phyloP scores from a whole-genome alignment of 2,797 vertebrate genomes.

The Cirrhinus mrigala region DNA sequence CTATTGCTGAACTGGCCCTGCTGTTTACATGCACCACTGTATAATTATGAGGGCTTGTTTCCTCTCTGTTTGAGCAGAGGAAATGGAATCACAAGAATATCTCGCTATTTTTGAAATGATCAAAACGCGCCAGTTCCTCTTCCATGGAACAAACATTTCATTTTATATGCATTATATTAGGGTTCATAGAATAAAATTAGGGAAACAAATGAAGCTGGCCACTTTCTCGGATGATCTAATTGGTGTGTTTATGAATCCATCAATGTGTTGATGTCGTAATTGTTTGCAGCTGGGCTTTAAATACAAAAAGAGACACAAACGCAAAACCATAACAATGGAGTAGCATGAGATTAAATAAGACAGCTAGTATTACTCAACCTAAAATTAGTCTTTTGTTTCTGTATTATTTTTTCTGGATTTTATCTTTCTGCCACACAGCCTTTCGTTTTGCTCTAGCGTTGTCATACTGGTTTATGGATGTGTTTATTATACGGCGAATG shows the following conservation, averaged over 20 bases:
- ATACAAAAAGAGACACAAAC: conserved; percentile 26
- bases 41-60: conserved; percentile 70
- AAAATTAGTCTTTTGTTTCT: neutral
- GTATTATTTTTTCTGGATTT: neutral
- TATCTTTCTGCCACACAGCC: neutral
- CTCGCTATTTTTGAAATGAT: conserved; percentile 24
- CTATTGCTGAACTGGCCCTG: conserved; percentile 46
- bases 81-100: conserved; percentile 60
- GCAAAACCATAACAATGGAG: conserved; percentile 32
- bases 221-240: conserved; percentile 46
- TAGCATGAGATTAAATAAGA: conserved; percentile 29
- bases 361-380: neutral
- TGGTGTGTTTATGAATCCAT: conserved; percentile 45
- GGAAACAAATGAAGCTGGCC: conserved; percentile 37
- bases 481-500: conserved; percentile 1
- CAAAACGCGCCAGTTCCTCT: conserved; percentile 35
- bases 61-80: conserved; percentile 61
- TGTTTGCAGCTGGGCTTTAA: conserved; percentile 60
- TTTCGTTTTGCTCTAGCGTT: neutral
- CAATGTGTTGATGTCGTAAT: conserved; percentile 56
- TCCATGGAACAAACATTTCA: conserved; percentile 5
- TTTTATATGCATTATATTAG: conserved; percentile 17
- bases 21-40: conserved; percentile 51
- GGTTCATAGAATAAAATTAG: conserved; percentile 8
- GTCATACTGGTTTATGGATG: neutral